Base-by-base conservation (phyloP, 2,888 invertebrate species). In the Lysandra bellargus region DNA sequence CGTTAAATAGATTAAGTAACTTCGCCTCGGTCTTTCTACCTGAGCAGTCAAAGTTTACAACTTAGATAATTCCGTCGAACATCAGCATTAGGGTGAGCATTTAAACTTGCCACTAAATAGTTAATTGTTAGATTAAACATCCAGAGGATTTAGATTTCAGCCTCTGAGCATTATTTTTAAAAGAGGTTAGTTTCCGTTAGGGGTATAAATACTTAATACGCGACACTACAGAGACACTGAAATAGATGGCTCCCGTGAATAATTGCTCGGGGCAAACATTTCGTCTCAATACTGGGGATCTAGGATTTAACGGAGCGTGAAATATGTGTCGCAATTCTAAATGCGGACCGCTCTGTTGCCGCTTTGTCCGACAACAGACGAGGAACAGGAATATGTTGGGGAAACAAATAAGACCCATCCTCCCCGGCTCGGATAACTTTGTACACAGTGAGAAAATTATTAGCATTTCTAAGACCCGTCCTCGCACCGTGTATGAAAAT, bases 321-420 rank as follows among this genome's bases (percentile, higher is more conserved):
- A 76, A 76, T 76, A 76, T 76, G 76, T 76, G 57, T 76, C 76
- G 76, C 76, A 76, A 49, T 53, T 53, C 76, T 53, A 76, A 76
- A 76, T 53, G 57, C 53, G 57, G 53, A 76, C 76, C 53, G 57
- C 53, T 76, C 76, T 53, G 57, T 57, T 53, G 17, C 33, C 53
- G 76, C 76, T 76, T 57, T 76, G 76, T 76, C 30, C 57, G 23
- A 75, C 74, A 49, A 23, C 14, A 49, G 49, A 53, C 49, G 30
- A 4, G 53, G 75, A 75, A 49, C 53, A n/a, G 49, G 74, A 53
- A 23, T 14, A 49, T 75, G 53, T 75, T 75, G 53, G 30, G 73
- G 73, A 40, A 40, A 33, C 37, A 73, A 73, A 73, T 73, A 73
- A 40, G n/a, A 64, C 64, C 64, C 30, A 12, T 64, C 64, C 30